These are phyloP conservation scores for Subacronicta megacephala DNA, from an alignment of 2,888 invertebrate species.

Conservation along the genomic window DNA sequence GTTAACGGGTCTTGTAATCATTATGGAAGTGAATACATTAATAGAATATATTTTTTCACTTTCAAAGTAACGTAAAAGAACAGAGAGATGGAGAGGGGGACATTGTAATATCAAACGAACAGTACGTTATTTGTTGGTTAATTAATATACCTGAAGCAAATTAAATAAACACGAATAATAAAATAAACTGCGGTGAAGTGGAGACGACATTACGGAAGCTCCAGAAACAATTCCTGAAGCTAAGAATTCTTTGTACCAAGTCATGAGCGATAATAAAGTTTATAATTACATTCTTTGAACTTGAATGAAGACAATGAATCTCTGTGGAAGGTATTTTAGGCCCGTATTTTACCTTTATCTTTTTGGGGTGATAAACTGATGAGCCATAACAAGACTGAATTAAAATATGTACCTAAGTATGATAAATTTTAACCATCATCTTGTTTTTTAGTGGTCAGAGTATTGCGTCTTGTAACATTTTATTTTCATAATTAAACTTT, in stretches of 20 bases:
- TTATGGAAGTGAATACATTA: too few relatives aligned
- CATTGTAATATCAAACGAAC: neutral
- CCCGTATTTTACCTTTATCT: constrained; percentile 2
- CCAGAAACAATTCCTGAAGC: neutral
- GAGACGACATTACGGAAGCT: constrained; percentile 1
- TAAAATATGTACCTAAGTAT: neutral
- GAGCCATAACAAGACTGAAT: neutral
- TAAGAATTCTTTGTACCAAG: constrained; percentile 11
- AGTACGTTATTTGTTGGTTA: neutral
- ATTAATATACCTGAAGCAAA: neutral
- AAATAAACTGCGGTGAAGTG: neutral
- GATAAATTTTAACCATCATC: neutral
- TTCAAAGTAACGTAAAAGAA: neutral
- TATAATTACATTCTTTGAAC: constrained; percentile 20
- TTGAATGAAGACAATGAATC: constrained; percentile 9
- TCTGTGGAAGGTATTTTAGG: neutral
- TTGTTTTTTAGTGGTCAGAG: too few relatives aligned
- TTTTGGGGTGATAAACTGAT: neutral
- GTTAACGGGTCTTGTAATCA: too few relatives aligned
- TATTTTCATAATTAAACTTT: too few relatives aligned
- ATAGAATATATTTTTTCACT: too few relatives aligned
- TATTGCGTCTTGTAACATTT: too few relatives aligned
- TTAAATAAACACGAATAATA: constrained; percentile 3
- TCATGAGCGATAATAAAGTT: constrained; percentile 1
- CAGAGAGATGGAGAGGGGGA: too few relatives aligned